A percentile compares a stretch with the other conserved stretches of the same genome.
These are phyloP conservation scores for Siderastrea siderea DNA, from an alignment of 92 coral and sea anemone genomes.

Conservation along the genomic window DNA sequence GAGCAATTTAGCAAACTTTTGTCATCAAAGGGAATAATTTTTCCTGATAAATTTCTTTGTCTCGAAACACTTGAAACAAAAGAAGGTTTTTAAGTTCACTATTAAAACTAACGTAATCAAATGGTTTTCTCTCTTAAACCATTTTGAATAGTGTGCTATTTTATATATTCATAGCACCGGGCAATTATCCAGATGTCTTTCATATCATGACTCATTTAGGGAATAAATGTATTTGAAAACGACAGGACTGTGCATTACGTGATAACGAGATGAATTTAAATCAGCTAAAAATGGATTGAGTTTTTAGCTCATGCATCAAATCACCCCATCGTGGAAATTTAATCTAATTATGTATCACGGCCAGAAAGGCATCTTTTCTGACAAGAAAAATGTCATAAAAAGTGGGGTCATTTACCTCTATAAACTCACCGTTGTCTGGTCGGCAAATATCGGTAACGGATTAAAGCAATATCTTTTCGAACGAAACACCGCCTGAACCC, in stretches of 20 bases:
- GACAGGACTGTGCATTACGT: neutral
- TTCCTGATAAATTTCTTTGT: neutral
- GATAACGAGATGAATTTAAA: neutral
- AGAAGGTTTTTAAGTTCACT: neutral
- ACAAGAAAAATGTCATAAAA: too few species aligned
- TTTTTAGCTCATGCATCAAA: too few species aligned
- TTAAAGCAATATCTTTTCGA: too few species aligned
- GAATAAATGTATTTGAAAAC: neutral
- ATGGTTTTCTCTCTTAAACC: neutral
- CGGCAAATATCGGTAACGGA: too few species aligned
- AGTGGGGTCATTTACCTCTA: too few species aligned
- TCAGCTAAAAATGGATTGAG: too few species aligned
- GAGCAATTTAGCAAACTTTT: constrained; percentile 24
- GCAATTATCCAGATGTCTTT: neutral
- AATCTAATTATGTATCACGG: too few species aligned
- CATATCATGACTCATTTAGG: neutral
- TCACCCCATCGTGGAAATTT: too few species aligned
- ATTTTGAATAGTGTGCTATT: neutral
- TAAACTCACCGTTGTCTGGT: too few species aligned
- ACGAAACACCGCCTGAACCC: too few species aligned
- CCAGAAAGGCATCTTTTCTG: too few species aligned
- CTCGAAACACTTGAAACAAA: constrained; percentile 19
- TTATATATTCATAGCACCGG: neutral
- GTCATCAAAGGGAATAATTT: neutral
- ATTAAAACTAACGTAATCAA: neutral